These are phyloP conservation scores for Aspiorhynchus laticeps DNA, from an alignment of 2,113 vertebrate genomes.

Conservation along the genomic window DNA sequence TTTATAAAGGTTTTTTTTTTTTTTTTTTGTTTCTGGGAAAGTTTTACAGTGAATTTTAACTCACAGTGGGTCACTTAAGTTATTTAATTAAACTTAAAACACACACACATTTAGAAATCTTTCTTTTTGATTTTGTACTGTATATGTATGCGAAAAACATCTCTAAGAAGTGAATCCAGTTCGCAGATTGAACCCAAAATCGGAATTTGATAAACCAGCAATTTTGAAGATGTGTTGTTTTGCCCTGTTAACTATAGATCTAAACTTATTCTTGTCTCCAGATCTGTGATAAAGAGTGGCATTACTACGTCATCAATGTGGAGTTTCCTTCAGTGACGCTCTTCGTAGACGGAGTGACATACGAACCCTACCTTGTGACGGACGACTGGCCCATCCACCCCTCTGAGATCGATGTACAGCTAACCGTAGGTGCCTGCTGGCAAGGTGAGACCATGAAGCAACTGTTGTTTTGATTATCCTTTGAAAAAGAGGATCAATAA, in stretches of 20 bases:
- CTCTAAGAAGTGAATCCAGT: background rate
- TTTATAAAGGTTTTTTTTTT: background rate
- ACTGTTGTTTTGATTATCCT: background rate
- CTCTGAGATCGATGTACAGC: constrained; percentile 91
- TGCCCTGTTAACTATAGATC: background rate
- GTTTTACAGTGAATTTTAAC: too few relatives aligned
- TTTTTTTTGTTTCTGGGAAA: too few relatives aligned
- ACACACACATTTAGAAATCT: background rate
- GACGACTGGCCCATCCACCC: constrained; percentile 97
- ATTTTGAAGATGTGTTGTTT: background rate
- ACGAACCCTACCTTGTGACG: constrained; percentile 96
- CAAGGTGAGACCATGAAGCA: constrained; percentile 83
- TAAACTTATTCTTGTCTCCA: constrained; percentile 63
- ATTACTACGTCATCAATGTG: constrained; percentile 95
- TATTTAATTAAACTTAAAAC: too few relatives aligned
- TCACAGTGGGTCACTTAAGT: too few relatives aligned
- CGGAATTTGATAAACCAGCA: background rate
- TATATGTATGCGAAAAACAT: background rate
- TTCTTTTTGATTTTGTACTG: background rate
- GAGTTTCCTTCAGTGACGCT: constrained; percentile 93
- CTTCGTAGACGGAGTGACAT: constrained; percentile 92
- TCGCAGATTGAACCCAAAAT: background rate
- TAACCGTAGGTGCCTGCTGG: constrained; percentile 96
- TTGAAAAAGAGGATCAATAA: background rate
- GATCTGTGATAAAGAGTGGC: constrained; percentile 99